Evolutionary conservation across 2,888 invertebrate species (phyloP).

Genomic region (Trichopoda pennipes): DNA sequence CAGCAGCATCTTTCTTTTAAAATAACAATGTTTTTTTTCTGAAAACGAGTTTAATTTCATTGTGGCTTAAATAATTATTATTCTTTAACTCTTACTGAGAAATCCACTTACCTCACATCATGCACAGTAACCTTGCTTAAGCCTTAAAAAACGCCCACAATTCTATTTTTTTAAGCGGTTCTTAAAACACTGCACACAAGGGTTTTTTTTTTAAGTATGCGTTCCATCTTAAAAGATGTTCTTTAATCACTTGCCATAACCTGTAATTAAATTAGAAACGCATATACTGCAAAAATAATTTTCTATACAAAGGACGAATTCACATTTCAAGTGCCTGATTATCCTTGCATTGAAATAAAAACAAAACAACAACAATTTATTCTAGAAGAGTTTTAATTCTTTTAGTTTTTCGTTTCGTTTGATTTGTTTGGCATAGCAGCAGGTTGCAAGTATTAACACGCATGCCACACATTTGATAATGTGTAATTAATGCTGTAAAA

Average conservation of each 20-base stretch:
- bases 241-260: conserved; percentile 50
- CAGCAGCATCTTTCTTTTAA: too few relatives aligned
- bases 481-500: conserved; percentile 74
- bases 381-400: conserved; percentile 11
- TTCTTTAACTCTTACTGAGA: conserved; percentile 32
- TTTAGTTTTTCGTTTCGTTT: neutral
- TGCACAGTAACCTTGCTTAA: conserved; percentile 58
- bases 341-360: conserved; percentile 55
- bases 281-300: conserved; percentile 56
- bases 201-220: neutral
- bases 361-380: conserved; percentile 6
- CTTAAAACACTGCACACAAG: conserved; percentile 1
- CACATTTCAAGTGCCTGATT: conserved; percentile 53
- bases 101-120: conserved; percentile 60
- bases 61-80: neutral
- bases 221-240: conserved; percentile 50
- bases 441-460: conserved; percentile 67
- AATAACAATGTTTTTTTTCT: too few relatives aligned
- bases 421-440: conserved; percentile 41
- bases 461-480: conserved; percentile 71
- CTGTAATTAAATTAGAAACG: conserved; percentile 67
- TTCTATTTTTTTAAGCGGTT: conserved; percentile 11
- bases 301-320: neutral
- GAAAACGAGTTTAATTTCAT: too few relatives aligned
- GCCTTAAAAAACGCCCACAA: conserved; percentile 55